A percentile compares a stretch with the other conserved stretches of the same genome.
phyloP scores from a whole-genome alignment of 2,797 vertebrate genomes.

The Acestrorhynchus altus region DNA sequence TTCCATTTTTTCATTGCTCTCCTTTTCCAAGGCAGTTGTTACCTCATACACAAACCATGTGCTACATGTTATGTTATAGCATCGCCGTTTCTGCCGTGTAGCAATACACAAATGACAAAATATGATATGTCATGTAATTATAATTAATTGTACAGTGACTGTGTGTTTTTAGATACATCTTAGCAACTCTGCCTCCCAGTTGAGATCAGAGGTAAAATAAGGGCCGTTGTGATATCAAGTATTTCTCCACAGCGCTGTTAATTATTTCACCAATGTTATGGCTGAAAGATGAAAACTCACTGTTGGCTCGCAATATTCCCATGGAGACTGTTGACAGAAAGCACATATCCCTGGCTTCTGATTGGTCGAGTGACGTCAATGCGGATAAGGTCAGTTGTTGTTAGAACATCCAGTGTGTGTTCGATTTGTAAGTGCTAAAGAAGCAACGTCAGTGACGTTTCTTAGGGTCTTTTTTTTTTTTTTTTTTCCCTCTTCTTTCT shows the following conservation, averaged over 20 bases:
- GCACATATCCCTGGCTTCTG: conserved; percentile 30
- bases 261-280: conserved; percentile 28
- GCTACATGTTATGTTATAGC: background rate
- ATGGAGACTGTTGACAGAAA: conserved; percentile 40
- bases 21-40: background rate
- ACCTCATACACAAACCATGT: background rate
- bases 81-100: background rate
- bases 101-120: background rate
- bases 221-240: background rate
- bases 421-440: conserved; percentile 35
- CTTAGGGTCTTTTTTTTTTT: conserved; percentile 16
- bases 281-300: conserved; percentile 33
- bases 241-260: conserved; percentile 16
- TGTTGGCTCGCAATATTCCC: conserved; percentile 34
- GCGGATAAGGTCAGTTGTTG: conserved; percentile 51
- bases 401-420: conserved; percentile 50
- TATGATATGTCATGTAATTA: conserved; percentile 8
- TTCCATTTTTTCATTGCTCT: background rate
- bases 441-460: conserved; percentile 35
- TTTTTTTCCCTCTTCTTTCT: background rate
- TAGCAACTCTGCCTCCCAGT: background rate
- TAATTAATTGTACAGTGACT: background rate
- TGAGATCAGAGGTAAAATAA: conserved; percentile 26
- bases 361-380: conserved; percentile 45
- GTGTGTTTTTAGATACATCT: conserved; percentile 18